Evolutionary conservation across 2,113 vertebrate species (phyloP), one percentile per base, ranked within the genome.

Genomic region (Galemys pyrenaicus): DNA sequence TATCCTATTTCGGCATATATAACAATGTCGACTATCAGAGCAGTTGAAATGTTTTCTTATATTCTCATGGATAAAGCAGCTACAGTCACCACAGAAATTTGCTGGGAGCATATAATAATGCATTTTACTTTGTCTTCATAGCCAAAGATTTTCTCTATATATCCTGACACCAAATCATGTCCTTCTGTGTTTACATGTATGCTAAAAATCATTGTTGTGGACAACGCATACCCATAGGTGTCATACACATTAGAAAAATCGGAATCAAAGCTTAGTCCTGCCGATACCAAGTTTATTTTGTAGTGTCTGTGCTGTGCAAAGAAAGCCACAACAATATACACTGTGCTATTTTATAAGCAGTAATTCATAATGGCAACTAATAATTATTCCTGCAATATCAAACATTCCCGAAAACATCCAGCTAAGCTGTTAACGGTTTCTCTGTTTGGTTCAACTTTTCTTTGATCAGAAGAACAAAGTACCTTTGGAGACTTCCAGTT

Each of bases 381-480:
- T 89, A 97, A 96, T 97, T 91, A 96, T 73, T 95, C 90, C 58
- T 93, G 64, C 41, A 97, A 91, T 95, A 96, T 93, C 94, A 90
- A 81, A 78, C 84, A 68, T 78, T 93, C 67, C 73, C 93, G 78
- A 78, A 92, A 96, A 95, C 93, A 95, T 79, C 89, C 77, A 93
- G 84, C 91, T 95, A 89, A 73, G 71, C 86, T 96, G 94, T 93
- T 97, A 94, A 95, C 89, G 37, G 89, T 95, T 96, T 97, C 95
- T 96, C 96, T 92, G 97, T 95, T 97, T 96, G 87, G 91, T 96
- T 98, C 97, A 97, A 97, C 96, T 97, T 98, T 97, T 97, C 97
- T 96, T 98, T 98, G 95, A 98, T 98, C 9, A 65, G 95, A 96
- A 98, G 97, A 98, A 97, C 97, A 98, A 98, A 98, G 97, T 98